Evolutionary conservation across 2,888 invertebrate genomes (phyloP).

Genomic region (Leptopilina drosophilae): DNA sequence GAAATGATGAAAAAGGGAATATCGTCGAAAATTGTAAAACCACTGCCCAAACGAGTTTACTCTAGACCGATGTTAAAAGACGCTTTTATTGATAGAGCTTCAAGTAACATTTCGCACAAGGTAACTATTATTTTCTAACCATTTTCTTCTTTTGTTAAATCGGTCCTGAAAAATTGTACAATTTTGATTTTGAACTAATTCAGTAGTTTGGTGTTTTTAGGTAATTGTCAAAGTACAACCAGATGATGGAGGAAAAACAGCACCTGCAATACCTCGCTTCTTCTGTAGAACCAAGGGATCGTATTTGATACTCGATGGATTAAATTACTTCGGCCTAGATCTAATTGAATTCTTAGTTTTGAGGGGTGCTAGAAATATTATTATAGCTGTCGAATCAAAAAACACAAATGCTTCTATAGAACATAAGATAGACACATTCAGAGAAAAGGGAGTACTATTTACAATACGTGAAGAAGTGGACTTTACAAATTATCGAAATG

Average conservation of each 20-base stretch:
- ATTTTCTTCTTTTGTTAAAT: not conserved
- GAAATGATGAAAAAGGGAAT: conserved; percentile 82
- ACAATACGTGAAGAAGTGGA: conserved; percentile 45
- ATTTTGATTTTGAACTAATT: not conserved
- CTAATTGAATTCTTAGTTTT: conserved; percentile 53
- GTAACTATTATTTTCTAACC: conserved; percentile 68
- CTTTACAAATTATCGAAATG: conserved; percentile 45
- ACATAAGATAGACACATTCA: conserved; percentile 47
- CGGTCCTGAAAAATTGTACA: not conserved
- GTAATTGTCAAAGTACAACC: conserved; percentile 61
- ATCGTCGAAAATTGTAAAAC: conserved; percentile 82
- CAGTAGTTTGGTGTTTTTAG: conserved; percentile 42
- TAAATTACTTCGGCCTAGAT: conserved; percentile 80
- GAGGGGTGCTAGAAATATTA: conserved; percentile 52
- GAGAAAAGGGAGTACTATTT: conserved; percentile 48
- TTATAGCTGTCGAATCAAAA: conserved; percentile 46
- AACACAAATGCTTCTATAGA: conserved; percentile 44
- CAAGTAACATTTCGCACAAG: conserved; percentile 90
- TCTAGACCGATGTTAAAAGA: conserved; percentile 82
- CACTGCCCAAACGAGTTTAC: conserved; percentile 83
- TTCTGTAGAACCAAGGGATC: conserved; percentile 76
- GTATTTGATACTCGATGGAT: conserved; percentile 85
- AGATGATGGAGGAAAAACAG: conserved; percentile 16
- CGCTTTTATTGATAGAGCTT: conserved; percentile 82
- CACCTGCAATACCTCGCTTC: conserved; percentile 75